These are phyloP conservation scores for Pseudomyrmex concolor DNA, from an alignment of 1,140 invertebrate genomes.

Conservation along the genomic window DNA sequence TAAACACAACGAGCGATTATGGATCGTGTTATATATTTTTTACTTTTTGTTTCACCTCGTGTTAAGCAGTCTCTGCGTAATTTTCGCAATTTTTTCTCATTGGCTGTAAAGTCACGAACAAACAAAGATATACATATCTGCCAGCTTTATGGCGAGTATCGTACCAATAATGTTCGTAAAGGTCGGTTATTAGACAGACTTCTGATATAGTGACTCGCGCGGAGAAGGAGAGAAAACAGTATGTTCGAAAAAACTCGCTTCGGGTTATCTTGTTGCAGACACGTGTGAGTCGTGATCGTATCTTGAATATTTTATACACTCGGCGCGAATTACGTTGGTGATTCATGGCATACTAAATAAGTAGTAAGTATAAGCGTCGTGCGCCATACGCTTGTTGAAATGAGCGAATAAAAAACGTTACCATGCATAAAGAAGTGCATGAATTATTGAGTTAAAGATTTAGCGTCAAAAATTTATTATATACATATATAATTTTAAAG, in stretches of 20 bases:
- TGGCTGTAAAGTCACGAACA: background rate
- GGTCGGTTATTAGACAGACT: conserved; percentile 43
- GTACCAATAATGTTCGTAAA: conserved; percentile 28
- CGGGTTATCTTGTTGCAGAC: conserved; percentile 23
- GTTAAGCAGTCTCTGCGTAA: background rate
- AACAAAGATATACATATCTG: background rate
- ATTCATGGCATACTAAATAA: conserved; percentile 47
- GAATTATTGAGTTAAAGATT: background rate
- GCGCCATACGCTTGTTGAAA: background rate
- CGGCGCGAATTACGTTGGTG: conserved; percentile 41
- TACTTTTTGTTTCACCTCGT: no score
- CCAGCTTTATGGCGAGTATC: background rate
- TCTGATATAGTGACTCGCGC: conserved; percentile 12
- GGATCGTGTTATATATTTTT: no score
- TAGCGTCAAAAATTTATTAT: no score
- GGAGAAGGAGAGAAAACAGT: conserved; percentile 19
- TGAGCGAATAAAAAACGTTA: background rate
- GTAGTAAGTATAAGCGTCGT: conserved; percentile 1
- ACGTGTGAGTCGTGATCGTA: conserved; percentile 34
- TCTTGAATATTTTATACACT: conserved; percentile 54
- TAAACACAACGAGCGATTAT: no score
- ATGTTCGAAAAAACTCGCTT: conserved; percentile 26
- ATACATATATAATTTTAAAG: background rate
- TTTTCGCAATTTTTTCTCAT: background rate
- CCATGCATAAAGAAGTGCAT: background rate